Conservation (phyloP, 2,113 vertebrate species). For the Anoura caudifer region DNA sequence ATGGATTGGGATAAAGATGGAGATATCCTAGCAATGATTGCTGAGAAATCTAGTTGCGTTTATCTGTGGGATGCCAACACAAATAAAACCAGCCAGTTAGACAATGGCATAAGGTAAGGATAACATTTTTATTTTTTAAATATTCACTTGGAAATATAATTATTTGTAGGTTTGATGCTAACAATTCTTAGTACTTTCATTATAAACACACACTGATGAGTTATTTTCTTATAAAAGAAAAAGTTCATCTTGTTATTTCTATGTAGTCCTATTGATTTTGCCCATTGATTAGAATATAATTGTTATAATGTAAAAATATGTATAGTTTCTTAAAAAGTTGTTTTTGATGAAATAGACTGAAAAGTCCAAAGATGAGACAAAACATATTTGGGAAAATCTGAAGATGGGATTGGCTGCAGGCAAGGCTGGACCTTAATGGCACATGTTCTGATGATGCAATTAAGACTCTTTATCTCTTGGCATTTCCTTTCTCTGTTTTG, state of each 20-base stretch:
- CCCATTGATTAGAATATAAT: constrained; percentile 4
- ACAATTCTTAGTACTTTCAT: neutral
- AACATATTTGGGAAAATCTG: neutral
- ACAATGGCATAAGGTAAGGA: constrained; percentile 93
- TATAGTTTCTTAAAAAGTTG: constrained; percentile 6
- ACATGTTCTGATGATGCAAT: neutral
- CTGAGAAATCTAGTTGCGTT: constrained; percentile 92
- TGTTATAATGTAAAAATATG: neutral
- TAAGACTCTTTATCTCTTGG: neutral
- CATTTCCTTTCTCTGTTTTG: neutral
- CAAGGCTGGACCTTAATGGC: neutral
- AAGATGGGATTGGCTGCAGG: neutral
- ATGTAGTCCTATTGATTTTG: neutral
- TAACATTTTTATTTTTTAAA: neutral
- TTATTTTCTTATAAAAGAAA: constrained; percentile 14
- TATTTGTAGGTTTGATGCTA: constrained; percentile 19
- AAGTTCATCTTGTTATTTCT: neutral
- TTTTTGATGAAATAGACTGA: neutral
- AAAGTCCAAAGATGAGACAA: neutral
- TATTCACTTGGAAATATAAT: constrained; percentile 24
- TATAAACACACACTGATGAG: neutral
- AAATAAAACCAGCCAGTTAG: constrained; percentile 92
- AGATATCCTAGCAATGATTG: constrained; percentile 92
- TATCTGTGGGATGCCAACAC: constrained; percentile 96
- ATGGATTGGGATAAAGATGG: constrained; percentile 99